Evolutionary conservation across 2,113 vertebrate species (phyloP).

Genomic region (Ammodytes marinus): DNA sequence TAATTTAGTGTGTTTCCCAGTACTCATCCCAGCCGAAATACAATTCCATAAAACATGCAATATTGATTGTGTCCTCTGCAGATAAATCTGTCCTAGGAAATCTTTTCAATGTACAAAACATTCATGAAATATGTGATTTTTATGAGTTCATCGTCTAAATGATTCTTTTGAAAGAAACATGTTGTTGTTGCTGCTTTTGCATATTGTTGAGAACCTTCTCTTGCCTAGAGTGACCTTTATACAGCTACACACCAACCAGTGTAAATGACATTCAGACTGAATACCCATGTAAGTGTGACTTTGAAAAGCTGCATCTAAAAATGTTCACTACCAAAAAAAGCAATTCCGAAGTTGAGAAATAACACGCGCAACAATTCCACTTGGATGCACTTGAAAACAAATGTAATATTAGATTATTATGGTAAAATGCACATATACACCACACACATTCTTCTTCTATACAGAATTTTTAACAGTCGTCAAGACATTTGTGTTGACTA

Average conservation of each 20-base stretch:
- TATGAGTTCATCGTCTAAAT: background rate
- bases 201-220: background rate
- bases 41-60: conserved; percentile 79
- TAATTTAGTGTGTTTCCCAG: conserved; percentile 82
- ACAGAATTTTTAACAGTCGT: background rate
- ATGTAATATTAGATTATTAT: no score
- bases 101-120: conserved; percentile 19
- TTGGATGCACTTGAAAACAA: background rate
- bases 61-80: conserved; percentile 74
- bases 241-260: background rate
- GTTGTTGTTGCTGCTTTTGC: background rate
- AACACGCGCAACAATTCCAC: background rate
- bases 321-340: background rate
- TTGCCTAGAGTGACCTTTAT: background rate
- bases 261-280: background rate
- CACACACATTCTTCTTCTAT: background rate
- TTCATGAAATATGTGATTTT: conserved; percentile 28
- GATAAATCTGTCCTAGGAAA: conserved; percentile 51
- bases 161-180: background rate
- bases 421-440: background rate
- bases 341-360: background rate
- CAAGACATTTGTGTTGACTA: background rate
- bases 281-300: background rate
- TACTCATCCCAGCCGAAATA: conserved; percentile 79
- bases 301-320: background rate